A percentile compares a stretch with the other conserved stretches of the same genome.
These are phyloP conservation scores for Punctoribates punctum DNA, from an alignment of 2,888 invertebrate genomes.

Conservation along the genomic window DNA sequence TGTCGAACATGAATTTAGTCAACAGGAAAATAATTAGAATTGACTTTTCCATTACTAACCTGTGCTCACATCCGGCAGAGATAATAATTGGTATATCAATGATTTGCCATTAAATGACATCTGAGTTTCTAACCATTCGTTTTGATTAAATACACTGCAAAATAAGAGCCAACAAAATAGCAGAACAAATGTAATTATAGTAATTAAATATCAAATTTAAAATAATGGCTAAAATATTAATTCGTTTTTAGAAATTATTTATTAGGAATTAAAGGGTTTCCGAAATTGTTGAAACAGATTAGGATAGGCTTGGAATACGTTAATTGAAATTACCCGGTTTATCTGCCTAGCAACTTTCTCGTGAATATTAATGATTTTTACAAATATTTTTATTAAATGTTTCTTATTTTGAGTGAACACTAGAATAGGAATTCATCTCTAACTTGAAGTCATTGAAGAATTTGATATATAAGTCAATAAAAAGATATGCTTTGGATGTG, in stretches of 20 bases:
- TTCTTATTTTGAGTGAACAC: no score
- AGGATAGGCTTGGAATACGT: no score
- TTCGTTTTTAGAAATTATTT: no score
- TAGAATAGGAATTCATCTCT: not conserved
- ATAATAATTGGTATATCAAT: slow-evolving; percentile 37
- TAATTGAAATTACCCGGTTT: no score
- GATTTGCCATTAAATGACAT: slow-evolving; percentile 19
- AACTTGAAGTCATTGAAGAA: not conserved
- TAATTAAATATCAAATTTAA: no score
- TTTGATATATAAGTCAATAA: slow-evolving; percentile 1
- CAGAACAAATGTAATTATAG: no score
- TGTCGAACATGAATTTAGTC: slow-evolving; percentile 30
- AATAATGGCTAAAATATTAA: no score
- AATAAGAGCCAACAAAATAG: not conserved
- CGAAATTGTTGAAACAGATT: no score
- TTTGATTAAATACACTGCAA: not conserved
- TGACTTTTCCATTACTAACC: slow-evolving; percentile 28
- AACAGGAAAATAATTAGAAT: slow-evolving; percentile 35
- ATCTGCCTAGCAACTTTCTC: no score
- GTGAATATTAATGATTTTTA: no score
- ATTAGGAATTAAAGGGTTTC: no score
- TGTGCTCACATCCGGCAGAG: slow-evolving; percentile 36
- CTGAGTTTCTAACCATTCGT: slow-evolving; percentile 15
- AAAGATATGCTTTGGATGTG: not conserved
- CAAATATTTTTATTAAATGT: no score